These are phyloP conservation scores for Melolontha melolontha DNA, from an alignment of 2,888 invertebrate species.

Conservation along the genomic window DNA sequence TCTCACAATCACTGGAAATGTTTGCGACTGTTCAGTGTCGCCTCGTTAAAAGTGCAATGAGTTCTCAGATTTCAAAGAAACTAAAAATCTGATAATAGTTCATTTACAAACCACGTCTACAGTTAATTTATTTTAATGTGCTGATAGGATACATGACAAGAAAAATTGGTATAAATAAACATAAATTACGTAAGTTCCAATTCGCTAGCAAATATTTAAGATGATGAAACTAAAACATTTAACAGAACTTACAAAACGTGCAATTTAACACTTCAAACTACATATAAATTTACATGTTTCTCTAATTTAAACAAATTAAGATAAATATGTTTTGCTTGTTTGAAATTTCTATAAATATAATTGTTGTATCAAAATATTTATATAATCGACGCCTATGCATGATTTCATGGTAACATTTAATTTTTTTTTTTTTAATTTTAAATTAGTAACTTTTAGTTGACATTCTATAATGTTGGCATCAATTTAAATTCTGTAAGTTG, in stretches of 20 bases:
- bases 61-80: too few species aligned
- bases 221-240: background rate
- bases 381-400: constrained; percentile 23
- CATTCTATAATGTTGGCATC: background rate
- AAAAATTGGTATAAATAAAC: constrained; percentile 17
- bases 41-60: constrained; percentile 1
- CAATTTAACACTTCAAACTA: constrained; percentile 6
- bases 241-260: constrained; percentile 22
- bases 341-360: constrained; percentile 19
- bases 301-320: background rate
- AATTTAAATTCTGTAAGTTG: background rate
- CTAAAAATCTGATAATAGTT: too few species aligned
- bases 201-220: background rate
- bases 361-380: constrained; percentile 10
- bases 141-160: too few species aligned
- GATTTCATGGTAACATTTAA: background rate
- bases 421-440: background rate
- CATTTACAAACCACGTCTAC: too few species aligned
- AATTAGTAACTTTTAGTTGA: background rate
- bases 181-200: constrained; percentile 2
- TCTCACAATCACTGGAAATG: constrained; percentile 17
- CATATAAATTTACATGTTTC: constrained; percentile 11
- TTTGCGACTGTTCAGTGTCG: constrained; percentile 28
- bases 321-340: constrained; percentile 3
- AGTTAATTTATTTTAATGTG: too few species aligned